phyloP scores from a whole-genome alignment of 2,113 vertebrate species.

The Alosa alosa region DNA sequence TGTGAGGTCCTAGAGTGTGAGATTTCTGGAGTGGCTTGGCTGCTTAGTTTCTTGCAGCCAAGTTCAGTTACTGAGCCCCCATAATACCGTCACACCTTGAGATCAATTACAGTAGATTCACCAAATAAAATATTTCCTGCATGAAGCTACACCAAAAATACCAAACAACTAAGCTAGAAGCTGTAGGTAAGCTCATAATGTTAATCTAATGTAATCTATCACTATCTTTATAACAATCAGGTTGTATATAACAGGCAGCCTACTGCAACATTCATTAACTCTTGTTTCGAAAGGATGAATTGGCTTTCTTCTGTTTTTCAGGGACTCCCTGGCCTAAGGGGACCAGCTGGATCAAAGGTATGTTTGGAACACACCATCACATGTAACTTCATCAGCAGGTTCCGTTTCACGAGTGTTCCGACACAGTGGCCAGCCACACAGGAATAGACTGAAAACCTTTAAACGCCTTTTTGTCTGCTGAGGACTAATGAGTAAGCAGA shows the following conservation, averaged over 20 bases:
- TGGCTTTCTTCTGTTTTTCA: constrained; percentile 1
- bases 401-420: too few relatives aligned
- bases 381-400: too few relatives aligned
- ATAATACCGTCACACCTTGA: too few relatives aligned
- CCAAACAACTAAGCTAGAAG: neutral
- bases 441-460: too few relatives aligned
- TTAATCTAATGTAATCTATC: too few relatives aligned
- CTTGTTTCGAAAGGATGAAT: neutral
- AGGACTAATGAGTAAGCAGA: too few relatives aligned
- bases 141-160: neutral
- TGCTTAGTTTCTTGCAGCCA: neutral
- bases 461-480: too few relatives aligned
- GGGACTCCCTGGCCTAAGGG: constrained; percentile 45
- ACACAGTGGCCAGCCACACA: too few relatives aligned
- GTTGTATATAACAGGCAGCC: too few relatives aligned
- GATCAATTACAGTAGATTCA: neutral
- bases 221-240: too few relatives aligned
- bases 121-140: neutral
- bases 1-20: neutral
- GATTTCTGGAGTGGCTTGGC: neutral
- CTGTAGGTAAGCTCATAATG: too few relatives aligned
- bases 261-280: neutral
- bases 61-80: too few relatives aligned
- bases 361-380: neutral
- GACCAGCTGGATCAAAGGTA: constrained; percentile 44